Evolutionary conservation across 2,888 invertebrate species (phyloP), one percentile per base, ranked within the genome.

Genomic region (Suillia variegata): DNA sequence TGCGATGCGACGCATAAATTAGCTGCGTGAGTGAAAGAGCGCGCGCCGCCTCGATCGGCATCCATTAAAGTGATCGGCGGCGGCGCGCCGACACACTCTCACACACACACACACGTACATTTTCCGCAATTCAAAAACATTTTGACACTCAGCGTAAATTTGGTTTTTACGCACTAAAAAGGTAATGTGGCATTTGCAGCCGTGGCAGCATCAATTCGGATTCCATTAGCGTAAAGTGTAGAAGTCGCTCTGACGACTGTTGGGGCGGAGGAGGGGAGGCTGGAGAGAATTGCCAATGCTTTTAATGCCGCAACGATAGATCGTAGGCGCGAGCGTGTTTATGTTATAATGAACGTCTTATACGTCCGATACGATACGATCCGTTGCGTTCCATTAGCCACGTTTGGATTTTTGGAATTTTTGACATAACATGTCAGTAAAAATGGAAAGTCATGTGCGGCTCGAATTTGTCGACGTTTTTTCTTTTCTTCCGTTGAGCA

Each of bases 11-110:
- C 59, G 73, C 71, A 72, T 72, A 72, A 72, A 72, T 72, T 72
- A 72, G 73, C 72, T 65, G 65, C 70, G 68, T 70, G 71, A n/a
- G n/a, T n/a, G n/a, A n/a, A n/a, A n/a, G n/a, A n/a, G 70, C 71
- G 71, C 50, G 38, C 38, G 38, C 38, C n/a, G n/a, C n/a, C n/a
- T 8, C 56, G 62, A 47, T 48, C 59, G 54, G 38, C 56, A 56
- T 66, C 59, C 63, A 67, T 52, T 52, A 52, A 52, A 52, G 52
- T 33, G 34, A 22, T 22, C 31, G 21, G 15, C 15, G 21, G 26
- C 26, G n/a, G n/a, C n/a, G n/a, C n/a, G n/a, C n/a, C n/a, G n/a
- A n/a, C n/a, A n/a, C n/a, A n/a, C n/a, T n/a, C n/a, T n/a, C n/a
- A n/a, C n/a, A n/a, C n/a, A n/a, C n/a, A n/a, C n/a, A n/a, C n/a